phyloP scores from a whole-genome alignment of 2,888 invertebrate species.

The Pocota personata region DNA sequence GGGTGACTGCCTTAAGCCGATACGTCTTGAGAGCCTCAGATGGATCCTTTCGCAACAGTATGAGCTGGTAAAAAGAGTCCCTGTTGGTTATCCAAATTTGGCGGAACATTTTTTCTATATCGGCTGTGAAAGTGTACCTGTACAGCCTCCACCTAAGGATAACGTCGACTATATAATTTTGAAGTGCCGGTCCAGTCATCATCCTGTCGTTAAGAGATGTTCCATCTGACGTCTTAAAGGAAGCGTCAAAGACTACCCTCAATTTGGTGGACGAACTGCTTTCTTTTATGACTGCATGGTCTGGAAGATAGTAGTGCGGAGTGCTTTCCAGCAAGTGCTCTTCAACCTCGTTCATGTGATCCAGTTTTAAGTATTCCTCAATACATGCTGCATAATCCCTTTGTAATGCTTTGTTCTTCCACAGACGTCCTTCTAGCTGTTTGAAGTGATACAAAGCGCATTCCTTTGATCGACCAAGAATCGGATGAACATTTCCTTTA shows the following conservation, averaged over 20 bases:
- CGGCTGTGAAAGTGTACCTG: slow-evolving; percentile 49
- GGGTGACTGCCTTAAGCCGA: too few relatives aligned
- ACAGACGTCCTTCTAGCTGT: neutral
- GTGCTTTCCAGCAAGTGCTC: too few relatives aligned
- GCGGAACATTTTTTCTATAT: slow-evolving; percentile 69
- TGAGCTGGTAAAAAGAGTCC: slow-evolving; percentile 53
- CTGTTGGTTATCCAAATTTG: slow-evolving; percentile 41
- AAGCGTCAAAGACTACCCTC: too few relatives aligned
- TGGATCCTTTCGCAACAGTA: slow-evolving; percentile 39
- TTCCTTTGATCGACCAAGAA: slow-evolving; percentile 28
- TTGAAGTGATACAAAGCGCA: neutral
- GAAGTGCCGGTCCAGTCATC: too few relatives aligned
- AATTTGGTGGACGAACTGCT: too few relatives aligned
- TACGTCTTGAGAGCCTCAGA: too few relatives aligned
- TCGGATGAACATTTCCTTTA: neutral
- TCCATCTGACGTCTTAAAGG: too few relatives aligned
- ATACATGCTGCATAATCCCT: neutral
- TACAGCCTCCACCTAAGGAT: too few relatives aligned
- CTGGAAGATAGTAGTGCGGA: too few relatives aligned
- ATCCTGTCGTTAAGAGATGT: too few relatives aligned
- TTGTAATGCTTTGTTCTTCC: neutral
- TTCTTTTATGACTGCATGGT: too few relatives aligned
- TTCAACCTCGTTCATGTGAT: slow-evolving; percentile 24
- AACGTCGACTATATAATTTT: too few relatives aligned
- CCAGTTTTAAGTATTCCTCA: neutral